Percentiles rank a stretch among this genome's conserved stretches.
phyloP scores from a whole-genome alignment of 2,113 vertebrate genomes.

The Psophia crepitans region DNA sequence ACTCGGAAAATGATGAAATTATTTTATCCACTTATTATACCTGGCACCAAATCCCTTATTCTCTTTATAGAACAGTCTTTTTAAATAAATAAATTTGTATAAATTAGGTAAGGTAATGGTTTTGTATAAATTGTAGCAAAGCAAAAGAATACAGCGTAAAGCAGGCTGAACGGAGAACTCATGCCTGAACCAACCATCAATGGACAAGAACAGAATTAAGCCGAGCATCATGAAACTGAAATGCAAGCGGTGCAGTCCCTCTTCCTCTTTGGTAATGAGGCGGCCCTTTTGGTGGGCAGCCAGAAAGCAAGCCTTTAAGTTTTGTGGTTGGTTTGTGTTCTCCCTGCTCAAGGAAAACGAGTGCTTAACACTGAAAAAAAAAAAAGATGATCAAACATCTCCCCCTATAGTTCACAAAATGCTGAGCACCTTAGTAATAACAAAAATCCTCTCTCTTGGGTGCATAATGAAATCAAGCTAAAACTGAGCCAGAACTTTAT shows the following conservation, averaged over 20 bases:
- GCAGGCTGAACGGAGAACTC: neutral
- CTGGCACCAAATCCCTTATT: neutral
- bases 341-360: neutral
- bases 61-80: neutral
- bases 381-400: neutral
- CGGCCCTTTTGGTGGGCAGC: neutral
- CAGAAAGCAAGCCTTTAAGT: neutral
- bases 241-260: neutral
- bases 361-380: neutral
- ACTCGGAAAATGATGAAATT: neutral
- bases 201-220: neutral
- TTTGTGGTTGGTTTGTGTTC: neutral
- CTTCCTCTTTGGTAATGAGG: neutral
- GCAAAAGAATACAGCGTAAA: neutral
- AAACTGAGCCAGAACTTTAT: neutral
- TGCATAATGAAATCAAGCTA: neutral
- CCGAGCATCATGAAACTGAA: neutral
- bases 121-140: neutral
- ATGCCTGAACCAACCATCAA: neutral
- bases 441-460: neutral
- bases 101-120: neutral
- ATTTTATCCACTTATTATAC: neutral
- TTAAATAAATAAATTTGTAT: neutral
- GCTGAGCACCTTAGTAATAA: neutral
- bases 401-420: conserved; percentile 14